phyloP scores from a whole-genome alignment of 64 coral and sea anemone genomes.

The Montipora sp. region DNA sequence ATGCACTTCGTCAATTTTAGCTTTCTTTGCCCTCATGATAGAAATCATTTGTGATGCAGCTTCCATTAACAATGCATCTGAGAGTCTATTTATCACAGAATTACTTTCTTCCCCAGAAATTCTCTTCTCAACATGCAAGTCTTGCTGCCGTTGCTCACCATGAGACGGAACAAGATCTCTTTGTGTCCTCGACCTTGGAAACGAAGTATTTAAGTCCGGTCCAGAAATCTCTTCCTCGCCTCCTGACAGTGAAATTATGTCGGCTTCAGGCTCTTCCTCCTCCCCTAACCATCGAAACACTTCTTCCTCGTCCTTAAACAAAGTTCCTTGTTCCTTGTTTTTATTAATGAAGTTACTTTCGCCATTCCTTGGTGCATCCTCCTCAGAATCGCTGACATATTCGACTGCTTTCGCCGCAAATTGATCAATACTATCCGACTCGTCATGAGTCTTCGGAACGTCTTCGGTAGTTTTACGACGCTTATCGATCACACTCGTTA shows the following conservation, averaged over 20 bases:
- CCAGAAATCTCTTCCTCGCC: conserved; percentile 53
- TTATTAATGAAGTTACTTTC: neutral
- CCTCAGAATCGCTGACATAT: conserved; percentile 5
- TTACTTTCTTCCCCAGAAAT: conserved; percentile 7
- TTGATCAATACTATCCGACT: neutral
- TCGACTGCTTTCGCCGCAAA: neutral
- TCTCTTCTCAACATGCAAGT: neutral
- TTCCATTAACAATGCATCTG: conserved; percentile 79
- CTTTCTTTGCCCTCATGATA: conserved; percentile 57
- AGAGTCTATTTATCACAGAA: conserved; percentile 58
- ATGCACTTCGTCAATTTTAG: conserved; percentile 1
- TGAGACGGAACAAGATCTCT: conserved; percentile 18
- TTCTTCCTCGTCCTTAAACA: neutral
- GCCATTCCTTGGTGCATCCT: conserved; percentile 2
- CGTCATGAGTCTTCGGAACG: neutral
- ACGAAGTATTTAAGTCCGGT: conserved; percentile 32
- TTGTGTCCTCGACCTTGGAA: neutral
- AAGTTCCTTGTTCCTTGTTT: neutral
- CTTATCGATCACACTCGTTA: conserved; percentile 51
- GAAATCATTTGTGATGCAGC: conserved; percentile 87
- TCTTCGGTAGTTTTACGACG: conserved; percentile 42
- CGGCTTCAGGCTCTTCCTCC: conserved; percentile 71
- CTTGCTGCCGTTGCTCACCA: conserved; percentile 9
- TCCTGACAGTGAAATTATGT: conserved; percentile 60
- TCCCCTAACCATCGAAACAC: conserved; percentile 33